Base-by-base conservation (phyloP, 2,888 invertebrate species). In the Polietes domitor region DNA sequence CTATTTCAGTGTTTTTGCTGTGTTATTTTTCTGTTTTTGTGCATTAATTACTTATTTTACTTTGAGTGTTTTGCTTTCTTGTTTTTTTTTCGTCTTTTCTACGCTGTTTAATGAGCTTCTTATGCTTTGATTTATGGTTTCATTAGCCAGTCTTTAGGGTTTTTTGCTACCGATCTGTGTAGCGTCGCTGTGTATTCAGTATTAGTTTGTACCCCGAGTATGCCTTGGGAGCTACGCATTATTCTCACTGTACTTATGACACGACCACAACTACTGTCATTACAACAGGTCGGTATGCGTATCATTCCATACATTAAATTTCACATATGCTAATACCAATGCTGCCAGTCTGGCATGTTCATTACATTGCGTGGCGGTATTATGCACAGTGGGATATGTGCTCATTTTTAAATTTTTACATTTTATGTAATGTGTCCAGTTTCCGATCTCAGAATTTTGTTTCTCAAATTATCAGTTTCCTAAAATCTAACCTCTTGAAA, bases 101-200 rank as follows among this genome's bases (percentile, higher is more conserved):
- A 41, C 63, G 37, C 26, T 58, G 21, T 53, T 72, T 77, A 85
- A 78, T 83, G 72, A 68, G 68, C 68, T 78, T 73, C 78, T 80
- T 75, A 77, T 76, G 68, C n/a, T 76, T 65, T 81, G 81, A 81
- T 77, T 77, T 82, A 77, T 79, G 77, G 61, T 76, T 73, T 61
- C 53, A 73, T 82, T 75, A 70, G 61, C 53, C 50, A 37, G 32
- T 17, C 71, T 26, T 19, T 68, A 17, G 15, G 32, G 19, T 10
- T 43, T 61, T 6, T 32, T 61, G 61, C 61, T 28, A 61, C 61
- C 17, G 26, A 61, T 37, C 12, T 32, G 7, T 37, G 12, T 37
- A 37, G 7, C 37, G 37, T 32, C 10, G 37, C 37, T 37, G 10
- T 10, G 37, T 37, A 12, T 37, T 37, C 37, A 7, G 37, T 12